Conservation (phyloP, 2,888 invertebrate genomes). For the Sarcophaga variegata region DNA sequence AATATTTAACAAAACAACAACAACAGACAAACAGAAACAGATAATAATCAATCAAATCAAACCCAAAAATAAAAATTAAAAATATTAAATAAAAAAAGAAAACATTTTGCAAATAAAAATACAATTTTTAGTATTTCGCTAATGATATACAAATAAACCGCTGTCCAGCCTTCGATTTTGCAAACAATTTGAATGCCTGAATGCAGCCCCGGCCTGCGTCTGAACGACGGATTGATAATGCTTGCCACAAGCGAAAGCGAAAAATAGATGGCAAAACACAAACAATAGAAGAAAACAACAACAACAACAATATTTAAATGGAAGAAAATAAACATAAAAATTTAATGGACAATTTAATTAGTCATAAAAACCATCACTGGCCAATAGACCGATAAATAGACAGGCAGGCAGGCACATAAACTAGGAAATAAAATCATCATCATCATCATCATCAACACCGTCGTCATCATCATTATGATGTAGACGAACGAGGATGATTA, state of each 20-base stretch:
- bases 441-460: slow-evolving; percentile 6
- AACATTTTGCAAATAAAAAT: slow-evolving; percentile 19
- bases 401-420: too few relatives aligned
- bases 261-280: not conserved
- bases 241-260: slow-evolving; percentile 25
- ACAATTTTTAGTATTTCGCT: slow-evolving; percentile 15
- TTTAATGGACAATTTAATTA: slow-evolving; percentile 65
- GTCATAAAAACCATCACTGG: slow-evolving; percentile 52
- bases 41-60: not conserved
- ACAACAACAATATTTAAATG: too few relatives aligned
- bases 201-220: too few relatives aligned
- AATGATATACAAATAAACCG: slow-evolving; percentile 22
- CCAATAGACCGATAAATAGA: not conserved
- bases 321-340: slow-evolving; percentile 40
- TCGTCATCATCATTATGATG: not conserved
- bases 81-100: not conserved
- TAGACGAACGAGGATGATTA: not conserved
- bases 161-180: not conserved
- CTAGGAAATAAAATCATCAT: not conserved
- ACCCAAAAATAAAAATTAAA: not conserved
- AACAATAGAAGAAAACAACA: not conserved
- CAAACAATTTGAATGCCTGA: too few relatives aligned
- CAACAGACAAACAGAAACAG: too few relatives aligned
- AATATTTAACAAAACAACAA: too few relatives aligned
- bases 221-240: not conserved